These are phyloP conservation scores for Dermolepida albohirtum DNA, from an alignment of 2,888 invertebrate species.

Conservation along the genomic window DNA sequence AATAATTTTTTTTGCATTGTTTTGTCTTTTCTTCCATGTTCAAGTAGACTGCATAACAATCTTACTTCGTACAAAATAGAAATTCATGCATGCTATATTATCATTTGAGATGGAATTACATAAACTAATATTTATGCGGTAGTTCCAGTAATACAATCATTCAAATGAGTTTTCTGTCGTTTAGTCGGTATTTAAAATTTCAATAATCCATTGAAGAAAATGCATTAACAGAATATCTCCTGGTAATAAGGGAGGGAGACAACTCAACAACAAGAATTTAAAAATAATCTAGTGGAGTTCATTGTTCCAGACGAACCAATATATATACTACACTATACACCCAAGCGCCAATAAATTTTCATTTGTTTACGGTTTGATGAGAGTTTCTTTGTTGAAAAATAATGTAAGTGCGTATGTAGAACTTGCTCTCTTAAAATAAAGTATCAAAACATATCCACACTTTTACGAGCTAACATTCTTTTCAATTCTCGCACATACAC, in stretches of 20 bases:
- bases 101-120: too few species aligned
- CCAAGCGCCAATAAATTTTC: slow-evolving; percentile 33
- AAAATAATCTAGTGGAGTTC: slow-evolving; percentile 45
- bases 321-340: slow-evolving; percentile 17
- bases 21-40: too few species aligned
- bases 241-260: slow-evolving; percentile 6
- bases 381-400: slow-evolving; percentile 40
- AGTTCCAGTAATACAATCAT: too few species aligned
- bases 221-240: neutral
- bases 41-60: too few species aligned
- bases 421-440: slow-evolving; percentile 40
- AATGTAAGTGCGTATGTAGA: slow-evolving; percentile 39
- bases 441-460: slow-evolving; percentile 41
- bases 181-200: neutral
- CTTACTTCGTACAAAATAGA: too few species aligned
- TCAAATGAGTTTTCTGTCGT: too few species aligned
- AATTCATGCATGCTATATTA: too few species aligned
- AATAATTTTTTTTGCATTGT: too few species aligned
- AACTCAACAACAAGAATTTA: slow-evolving; percentile 27
- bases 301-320: slow-evolving; percentile 45
- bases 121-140: too few species aligned
- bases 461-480: slow-evolving; percentile 41
- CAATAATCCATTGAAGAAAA: slow-evolving; percentile 1
- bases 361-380: slow-evolving; percentile 41
- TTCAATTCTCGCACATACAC: slow-evolving; percentile 8